Base-by-base conservation (phyloP, 2,113 vertebrate species). In the Condylura cristata region DNA sequence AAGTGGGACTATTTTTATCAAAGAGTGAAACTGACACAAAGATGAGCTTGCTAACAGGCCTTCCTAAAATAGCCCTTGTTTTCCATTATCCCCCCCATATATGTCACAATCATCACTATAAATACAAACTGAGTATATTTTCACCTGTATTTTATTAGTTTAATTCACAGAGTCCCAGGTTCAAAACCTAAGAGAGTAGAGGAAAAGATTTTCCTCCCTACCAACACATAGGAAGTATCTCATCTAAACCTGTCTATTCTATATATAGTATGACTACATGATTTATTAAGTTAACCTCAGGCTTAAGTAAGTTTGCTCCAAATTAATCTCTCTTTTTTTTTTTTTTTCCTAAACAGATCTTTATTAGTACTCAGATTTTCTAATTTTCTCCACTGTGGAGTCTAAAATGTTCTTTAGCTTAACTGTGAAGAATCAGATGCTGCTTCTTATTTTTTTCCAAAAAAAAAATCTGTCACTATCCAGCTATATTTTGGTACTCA, bases 241-340 rank as follows among this genome's bases (percentile, higher is more conserved):
- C 32, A 88, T 4, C 10, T 94, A 86, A 86, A 72, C 32, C 32
- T 68, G 12, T 61, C 92, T 48, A 32, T 72, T 63, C 26, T 86
- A 37, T 56, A 37, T 56, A 75, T 13, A 66, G n/a, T 89, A 60
- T 74, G 65, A 94, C 76, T 72, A 70, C 16, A 83, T 24, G 44
- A 14, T 17, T 86, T 76, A 37, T 91, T 72, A 91, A 39, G 81
- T 87, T 90, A 88, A 72, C 7, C 4, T 53, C 51, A 53, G 13
- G 5, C 34, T 86, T 94, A 95, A 83, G 44, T 28, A 28, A 58
- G 51, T 81, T 81, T 80, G 20, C 39, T 88, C 88, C 60, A 88
- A 79, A 58, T 70, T 79, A 68, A 84, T 88, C 65, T 83, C 8
- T 71, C 76, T 41, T 22, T 80, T 76, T 48, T 71, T 82, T 41